Base-by-base conservation (phyloP, 1,140 invertebrate genomes). In the Zelostemma sp. region DNA sequence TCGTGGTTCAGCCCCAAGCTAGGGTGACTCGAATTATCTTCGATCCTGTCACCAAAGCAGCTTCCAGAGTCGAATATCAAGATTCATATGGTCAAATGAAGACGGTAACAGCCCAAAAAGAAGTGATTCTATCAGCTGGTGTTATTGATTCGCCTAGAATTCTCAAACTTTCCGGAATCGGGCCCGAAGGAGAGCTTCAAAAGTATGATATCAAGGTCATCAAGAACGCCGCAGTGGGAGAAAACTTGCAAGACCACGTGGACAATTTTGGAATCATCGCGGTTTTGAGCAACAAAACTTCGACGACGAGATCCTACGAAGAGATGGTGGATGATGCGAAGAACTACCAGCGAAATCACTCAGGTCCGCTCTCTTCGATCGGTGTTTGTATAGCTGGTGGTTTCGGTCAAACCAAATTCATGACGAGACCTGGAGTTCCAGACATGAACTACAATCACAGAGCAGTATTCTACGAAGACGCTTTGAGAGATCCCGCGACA, bases 21-120 rank as follows among this genome's bases (percentile, higher is more conserved):
- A 88, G 91, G 43, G 93, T 90, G 0, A 92, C 88, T 0, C 89
- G 89, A 74, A 77, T 96, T 1, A 76, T 95, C 0, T 92, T 96
- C 69, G 90, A 96, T 82, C 85, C 84, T 0, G 60, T 82, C 6
- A 89, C 88, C 1, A 93, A 92, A 76, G 80, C 79, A 40, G 93
- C 93, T 0, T 86, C 87, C 47, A 93, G 93, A 1, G 88, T 95
- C 1, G 88, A 90, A 74, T 91, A 90, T 66, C 46, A 68, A 6
- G 79, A 83, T 53, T 86, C 81, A 38, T 84, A 78, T 25, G 83
- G 83, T 33, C 80, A 86, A 0, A 85, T 86, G 38, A 72, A 72
- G 11, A 9, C 2, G 2, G 88, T 78, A 11, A 49, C 75, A 12
- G 89, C 88, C 0, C 86, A 69, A 41, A 92, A 90, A 77, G 93